Evolutionary conservation across 2,797 vertebrate genomes (phyloP).

Genomic region (Sphaeramia orbicularis): DNA sequence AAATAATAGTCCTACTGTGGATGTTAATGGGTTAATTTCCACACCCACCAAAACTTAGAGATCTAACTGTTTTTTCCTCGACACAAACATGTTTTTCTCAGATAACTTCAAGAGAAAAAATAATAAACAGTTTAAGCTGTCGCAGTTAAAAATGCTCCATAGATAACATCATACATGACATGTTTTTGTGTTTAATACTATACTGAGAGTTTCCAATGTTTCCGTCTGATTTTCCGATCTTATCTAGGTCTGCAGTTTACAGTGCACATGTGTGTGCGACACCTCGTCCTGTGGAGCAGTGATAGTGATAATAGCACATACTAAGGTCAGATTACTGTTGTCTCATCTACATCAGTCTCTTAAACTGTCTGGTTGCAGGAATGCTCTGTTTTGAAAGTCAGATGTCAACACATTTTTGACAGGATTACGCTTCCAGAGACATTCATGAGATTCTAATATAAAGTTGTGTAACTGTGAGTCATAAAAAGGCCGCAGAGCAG

Average conservation of each 20-base stretch:
- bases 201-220: conserved; percentile 3
- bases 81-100: not conserved
- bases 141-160: too few relatives aligned
- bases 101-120: not conserved
- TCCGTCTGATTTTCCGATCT: conserved; percentile 4
- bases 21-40: too few relatives aligned
- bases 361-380: conserved; percentile 1
- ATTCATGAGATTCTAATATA: too few relatives aligned
- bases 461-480: not conserved
- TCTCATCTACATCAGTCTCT: conserved; percentile 24
- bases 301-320: conserved; percentile 35
- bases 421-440: not conserved
- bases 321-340: conserved; percentile 43
- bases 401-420: conserved; percentile 7
- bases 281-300: conserved; percentile 8
- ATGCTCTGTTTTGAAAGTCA: conserved; percentile 1
- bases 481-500: conserved; percentile 35
- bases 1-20: too few relatives aligned
- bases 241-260: conserved; percentile 6
- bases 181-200: conserved; percentile 4
- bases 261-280: conserved; percentile 13
- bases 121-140: too few relatives aligned
- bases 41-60: too few relatives aligned
- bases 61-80: too few relatives aligned
- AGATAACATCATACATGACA: conserved; percentile 1